Conservation (phyloP, 2,888 invertebrate genomes). For the Luperina testacea region DNA sequence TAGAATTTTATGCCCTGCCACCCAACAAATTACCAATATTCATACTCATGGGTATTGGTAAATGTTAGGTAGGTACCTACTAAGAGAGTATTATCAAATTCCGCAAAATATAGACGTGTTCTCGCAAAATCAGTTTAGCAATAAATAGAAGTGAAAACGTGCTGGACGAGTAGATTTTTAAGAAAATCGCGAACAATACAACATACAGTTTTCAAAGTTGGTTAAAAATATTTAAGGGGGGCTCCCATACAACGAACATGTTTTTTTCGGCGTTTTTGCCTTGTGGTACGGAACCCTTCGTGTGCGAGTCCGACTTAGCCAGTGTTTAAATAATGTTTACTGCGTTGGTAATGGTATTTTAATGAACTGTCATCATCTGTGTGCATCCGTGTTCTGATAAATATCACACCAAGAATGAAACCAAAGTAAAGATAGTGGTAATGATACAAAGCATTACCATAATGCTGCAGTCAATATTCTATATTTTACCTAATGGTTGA, state of each 20-base stretch:
- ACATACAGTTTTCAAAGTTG: background rate
- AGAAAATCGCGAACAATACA: background rate
- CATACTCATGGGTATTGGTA: background rate
- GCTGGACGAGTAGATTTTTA: too few species aligned
- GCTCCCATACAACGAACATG: too few species aligned
- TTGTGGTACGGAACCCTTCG: too few species aligned
- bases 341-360: conserved; percentile 22
- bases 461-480: background rate
- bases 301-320: too few species aligned
- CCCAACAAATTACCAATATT: too few species aligned
- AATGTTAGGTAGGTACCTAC: background rate
- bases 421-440: conserved; percentile 22
- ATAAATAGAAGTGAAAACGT: background rate
- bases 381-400: conserved; percentile 13
- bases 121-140: background rate
- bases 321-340: background rate
- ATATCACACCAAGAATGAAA: background rate
- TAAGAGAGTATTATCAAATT: too few species aligned
- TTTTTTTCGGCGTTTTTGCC: too few species aligned
- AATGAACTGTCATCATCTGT: conserved; percentile 2
- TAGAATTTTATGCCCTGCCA: too few species aligned
- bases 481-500: background rate
- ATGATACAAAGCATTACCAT: conserved; percentile 26
- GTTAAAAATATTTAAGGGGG: background rate
- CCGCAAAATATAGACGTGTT: background rate